Base-by-base conservation (phyloP, 2,113 vertebrate species). In the Saccopteryx leptura region DNA sequence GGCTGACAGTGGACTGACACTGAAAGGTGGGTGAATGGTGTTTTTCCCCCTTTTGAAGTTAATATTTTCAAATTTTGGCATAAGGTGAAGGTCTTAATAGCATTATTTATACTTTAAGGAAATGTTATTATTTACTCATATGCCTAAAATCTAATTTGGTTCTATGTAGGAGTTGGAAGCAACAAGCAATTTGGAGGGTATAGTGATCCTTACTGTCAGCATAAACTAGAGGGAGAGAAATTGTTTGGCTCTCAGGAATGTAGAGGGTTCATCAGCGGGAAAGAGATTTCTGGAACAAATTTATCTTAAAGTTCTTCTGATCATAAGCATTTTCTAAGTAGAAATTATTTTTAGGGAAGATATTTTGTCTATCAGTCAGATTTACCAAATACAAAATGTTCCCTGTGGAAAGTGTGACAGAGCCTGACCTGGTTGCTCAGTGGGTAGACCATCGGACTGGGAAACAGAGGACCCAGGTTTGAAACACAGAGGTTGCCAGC, bases 1-100 rank as follows among this genome's bases (percentile, higher is more conserved):
- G 74, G 98, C 99, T 72, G 99, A 99, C 97, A 99, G 99, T 48
- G 99, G 99, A n/a, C 98, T 99, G 90, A 99, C 99, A 0, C 98
- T 99, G 92, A 99, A 99, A 99, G 99, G 99, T 99, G 81, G 82
- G 97, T 56, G 31, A 12, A 96, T 52, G 19, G 31, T 95, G 2
- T 8, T 81, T 96, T 26, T 18, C 50, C 52, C 15, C 10, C 11
- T 90, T 83, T 72, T 79, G 19, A 83, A 80, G 24, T 79, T 66
- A 52, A 17, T 61, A 13, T 74, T 80, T 93, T 87, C 50, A 69
- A 33, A 69, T 68, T 71, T 65, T 93, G 54, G 21, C 88, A 89
- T n/a, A 66, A 94, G 12, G n/a, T 50, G 18, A 80, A 93, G 21
- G 31, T 90, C 56, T 75, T 75, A 76, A 21, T 79, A 69, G 66